These are phyloP conservation scores for Nesometra sesokonis DNA, from an alignment of 35 echinoderm and acorn worm species.

Conservation along the genomic window DNA sequence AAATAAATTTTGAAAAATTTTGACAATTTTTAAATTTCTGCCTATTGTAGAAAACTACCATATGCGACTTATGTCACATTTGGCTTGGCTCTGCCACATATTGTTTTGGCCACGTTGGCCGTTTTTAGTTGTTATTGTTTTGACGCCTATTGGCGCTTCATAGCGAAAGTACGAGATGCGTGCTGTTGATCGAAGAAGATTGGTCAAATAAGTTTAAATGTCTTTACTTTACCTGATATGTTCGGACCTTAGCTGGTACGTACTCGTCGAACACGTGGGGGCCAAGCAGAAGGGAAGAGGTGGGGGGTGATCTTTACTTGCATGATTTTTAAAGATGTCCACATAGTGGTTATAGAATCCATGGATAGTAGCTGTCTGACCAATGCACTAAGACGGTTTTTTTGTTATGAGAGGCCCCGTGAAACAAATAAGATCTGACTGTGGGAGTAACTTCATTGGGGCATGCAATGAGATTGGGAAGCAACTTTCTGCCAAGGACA, in stretches of 20 bases:
- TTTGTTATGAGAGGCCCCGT: conserved; percentile 26
- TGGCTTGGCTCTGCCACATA: too few relatives aligned
- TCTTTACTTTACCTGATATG: conserved; percentile 8
- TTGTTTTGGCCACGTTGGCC: too few relatives aligned
- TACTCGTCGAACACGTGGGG: conserved; percentile 32
- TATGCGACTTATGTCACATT: too few relatives aligned
- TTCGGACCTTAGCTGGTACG: conserved; percentile 36
- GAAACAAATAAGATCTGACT: conserved; percentile 24
- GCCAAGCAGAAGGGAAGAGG: conserved; percentile 30
- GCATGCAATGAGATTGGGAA: conserved; percentile 36
- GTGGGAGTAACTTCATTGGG: conserved; percentile 40
- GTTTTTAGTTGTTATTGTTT: too few relatives aligned
- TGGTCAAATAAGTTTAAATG: too few relatives aligned
- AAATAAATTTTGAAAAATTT: too few relatives aligned
- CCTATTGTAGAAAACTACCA: too few relatives aligned
- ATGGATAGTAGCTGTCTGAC: conserved; percentile 42
- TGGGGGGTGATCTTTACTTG: conserved; percentile 53
- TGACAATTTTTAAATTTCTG: too few relatives aligned
- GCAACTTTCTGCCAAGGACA: conserved; percentile 20
- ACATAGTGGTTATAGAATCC: conserved; percentile 45
- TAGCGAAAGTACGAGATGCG: too few relatives aligned
- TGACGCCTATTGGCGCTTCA: too few relatives aligned
- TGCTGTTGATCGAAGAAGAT: too few relatives aligned
- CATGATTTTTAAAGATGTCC: conserved; percentile 35
- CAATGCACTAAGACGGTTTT: conserved; percentile 36